A percentile compares a stretch with the other conserved stretches of the same genome.
Conservation (phyloP, 2,797 vertebrate genomes). For the Tamandua tetradactyla region DNA sequence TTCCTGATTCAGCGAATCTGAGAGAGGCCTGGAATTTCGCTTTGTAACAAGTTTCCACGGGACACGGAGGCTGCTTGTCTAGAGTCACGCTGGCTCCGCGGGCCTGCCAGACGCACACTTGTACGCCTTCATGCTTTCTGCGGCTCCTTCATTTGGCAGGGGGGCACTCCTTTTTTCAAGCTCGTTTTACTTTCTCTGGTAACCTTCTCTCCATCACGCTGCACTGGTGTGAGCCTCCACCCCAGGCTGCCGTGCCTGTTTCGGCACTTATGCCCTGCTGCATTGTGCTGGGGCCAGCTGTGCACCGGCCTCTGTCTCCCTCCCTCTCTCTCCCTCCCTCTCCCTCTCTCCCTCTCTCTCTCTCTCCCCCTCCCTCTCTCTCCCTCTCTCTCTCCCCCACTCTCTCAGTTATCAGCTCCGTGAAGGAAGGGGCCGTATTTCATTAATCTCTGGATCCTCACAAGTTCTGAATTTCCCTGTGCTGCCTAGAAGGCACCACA, state of each 20-base stretch:
- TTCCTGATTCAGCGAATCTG: not conserved
- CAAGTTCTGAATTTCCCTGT: not conserved
- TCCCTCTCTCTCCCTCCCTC: no score
- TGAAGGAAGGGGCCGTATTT: not conserved
- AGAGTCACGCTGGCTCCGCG: not conserved
- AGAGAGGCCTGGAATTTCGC: not conserved
- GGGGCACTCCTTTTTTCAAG: slow-evolving; percentile 12
- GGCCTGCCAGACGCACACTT: not conserved
- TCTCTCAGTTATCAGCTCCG: not conserved
- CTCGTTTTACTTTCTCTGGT: slow-evolving; percentile 27
- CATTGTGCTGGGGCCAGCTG: not conserved
- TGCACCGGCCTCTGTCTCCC: not conserved
- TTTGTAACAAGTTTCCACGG: not conserved
- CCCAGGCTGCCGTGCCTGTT: no score
- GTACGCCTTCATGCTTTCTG: not conserved
- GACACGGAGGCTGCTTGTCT: not conserved
- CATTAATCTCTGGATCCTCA: not conserved
- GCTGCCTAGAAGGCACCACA: not conserved
- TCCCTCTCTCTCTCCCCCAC: no score
- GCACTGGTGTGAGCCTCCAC: no score
- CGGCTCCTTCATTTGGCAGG: not conserved
- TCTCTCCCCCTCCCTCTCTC: no score
- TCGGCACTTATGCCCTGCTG: not conserved
- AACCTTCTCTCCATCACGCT: not conserved
- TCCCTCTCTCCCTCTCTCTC: no score